Conservation (phyloP, 2,888 invertebrate species). For the Sycophila texana region DNA sequence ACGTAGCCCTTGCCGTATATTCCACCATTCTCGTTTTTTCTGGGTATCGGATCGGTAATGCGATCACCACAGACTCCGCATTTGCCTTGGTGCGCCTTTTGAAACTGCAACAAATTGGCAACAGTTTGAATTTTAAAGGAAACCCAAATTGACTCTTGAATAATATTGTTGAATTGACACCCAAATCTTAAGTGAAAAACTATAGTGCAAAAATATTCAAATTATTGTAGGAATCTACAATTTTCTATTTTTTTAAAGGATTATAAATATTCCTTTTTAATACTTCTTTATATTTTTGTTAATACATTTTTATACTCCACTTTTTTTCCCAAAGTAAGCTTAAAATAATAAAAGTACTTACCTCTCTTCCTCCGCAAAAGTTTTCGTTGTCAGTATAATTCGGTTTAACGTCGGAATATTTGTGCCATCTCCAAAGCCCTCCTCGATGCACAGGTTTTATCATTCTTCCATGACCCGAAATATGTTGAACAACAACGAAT, state of each 20-base stretch:
- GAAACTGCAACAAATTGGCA: conserved; percentile 7
- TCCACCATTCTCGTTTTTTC: conserved; percentile 78
- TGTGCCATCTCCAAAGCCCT: neutral
- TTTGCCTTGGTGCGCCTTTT: neutral
- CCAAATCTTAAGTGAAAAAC: too few species aligned
- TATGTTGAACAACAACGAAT: neutral
- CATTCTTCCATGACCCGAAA: neutral
- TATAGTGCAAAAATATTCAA: too few species aligned
- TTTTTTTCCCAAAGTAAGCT: neutral
- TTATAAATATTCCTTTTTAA: too few species aligned
- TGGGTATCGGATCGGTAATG: conserved; percentile 74
- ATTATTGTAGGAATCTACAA: too few species aligned
- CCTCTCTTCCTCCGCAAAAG: conserved; percentile 5
- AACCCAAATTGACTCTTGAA: too few species aligned
- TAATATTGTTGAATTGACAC: too few species aligned
- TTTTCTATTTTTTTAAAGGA: too few species aligned
- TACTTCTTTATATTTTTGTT: too few species aligned
- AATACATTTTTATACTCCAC: too few species aligned
- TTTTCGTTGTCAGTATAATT: conserved; percentile 5
- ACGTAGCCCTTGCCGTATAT: conserved; percentile 76
- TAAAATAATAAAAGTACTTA: neutral
- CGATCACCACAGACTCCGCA: conserved; percentile 80
- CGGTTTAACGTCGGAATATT: neutral
- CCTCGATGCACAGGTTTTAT: neutral
- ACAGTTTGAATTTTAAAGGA: too few species aligned